Conservation (phyloP, 2,888 invertebrate species). For the Microdon myrmicae region DNA sequence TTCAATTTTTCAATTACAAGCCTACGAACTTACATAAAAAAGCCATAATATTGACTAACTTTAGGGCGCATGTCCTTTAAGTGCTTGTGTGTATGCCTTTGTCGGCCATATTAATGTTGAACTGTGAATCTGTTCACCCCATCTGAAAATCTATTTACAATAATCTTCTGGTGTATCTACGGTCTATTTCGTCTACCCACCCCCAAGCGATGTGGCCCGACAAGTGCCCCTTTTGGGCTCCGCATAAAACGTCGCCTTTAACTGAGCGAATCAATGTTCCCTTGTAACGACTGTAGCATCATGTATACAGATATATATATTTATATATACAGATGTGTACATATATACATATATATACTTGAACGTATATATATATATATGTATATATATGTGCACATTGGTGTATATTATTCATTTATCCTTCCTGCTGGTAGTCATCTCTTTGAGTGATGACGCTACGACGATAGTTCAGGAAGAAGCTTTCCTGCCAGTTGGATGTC, state of each 20-base stretch:
- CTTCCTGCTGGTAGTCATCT: conserved; percentile 40
- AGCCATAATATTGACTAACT: conserved; percentile 56
- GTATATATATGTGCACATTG: conserved; percentile 9
- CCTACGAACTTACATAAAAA: conserved; percentile 53
- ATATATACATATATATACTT: conserved; percentile 8
- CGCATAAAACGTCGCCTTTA: conserved; percentile 43
- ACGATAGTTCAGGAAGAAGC: conserved; percentile 41
- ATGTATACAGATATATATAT: conserved; percentile 3
- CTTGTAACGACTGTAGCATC: conserved; percentile 37
- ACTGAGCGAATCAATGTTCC: conserved; percentile 43
- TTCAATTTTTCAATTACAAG: conserved; percentile 57
- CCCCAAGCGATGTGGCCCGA: conserved; percentile 42
- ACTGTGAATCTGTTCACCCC: conserved; percentile 50
- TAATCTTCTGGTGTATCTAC: conserved; percentile 47
- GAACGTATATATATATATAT: conserved; percentile 2
- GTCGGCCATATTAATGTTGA: conserved; percentile 52
- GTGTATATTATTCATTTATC: conserved; percentile 6
- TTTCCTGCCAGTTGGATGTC: conserved; percentile 29
- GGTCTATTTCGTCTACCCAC: conserved; percentile 49
- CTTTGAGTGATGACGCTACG: conserved; percentile 38
- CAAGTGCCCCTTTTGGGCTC: conserved; percentile 40
- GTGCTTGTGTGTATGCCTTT: conserved; percentile 43
- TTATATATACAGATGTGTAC: conserved; percentile 10
- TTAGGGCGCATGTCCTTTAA: conserved; percentile 55
- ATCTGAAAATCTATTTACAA: conserved; percentile 51